Evolutionary conservation across 2,797 vertebrate genomes (phyloP).

Genomic region (Falco cherrug): DNA sequence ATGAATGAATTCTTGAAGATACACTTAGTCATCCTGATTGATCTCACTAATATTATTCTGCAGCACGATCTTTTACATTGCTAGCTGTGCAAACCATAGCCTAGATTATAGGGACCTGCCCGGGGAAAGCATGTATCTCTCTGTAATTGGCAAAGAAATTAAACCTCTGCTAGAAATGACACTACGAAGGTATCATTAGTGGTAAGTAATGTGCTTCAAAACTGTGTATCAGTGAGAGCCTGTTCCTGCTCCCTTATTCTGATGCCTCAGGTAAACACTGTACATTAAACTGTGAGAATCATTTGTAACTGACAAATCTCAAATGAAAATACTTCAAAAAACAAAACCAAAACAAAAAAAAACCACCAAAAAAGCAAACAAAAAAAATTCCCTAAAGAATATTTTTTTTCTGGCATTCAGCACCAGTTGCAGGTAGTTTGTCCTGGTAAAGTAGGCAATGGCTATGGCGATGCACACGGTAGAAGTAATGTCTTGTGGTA

Average conservation of each 20-base stretch:
- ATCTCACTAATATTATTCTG: not conserved
- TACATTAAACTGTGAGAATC: not conserved
- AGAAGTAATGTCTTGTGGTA: rapidly evolving
- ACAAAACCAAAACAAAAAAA: not conserved
- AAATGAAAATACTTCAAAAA: not conserved
- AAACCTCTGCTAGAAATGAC: not conserved
- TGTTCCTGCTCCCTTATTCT: not conserved
- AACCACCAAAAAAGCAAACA: no score
- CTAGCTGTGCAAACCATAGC: not conserved
- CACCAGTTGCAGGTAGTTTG: not conserved
- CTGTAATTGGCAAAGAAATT: not conserved
- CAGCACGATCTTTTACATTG: not conserved
- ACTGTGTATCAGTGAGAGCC: not conserved
- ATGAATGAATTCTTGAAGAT: not conserved
- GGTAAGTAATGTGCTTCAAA: not conserved
- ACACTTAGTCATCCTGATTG: not conserved
- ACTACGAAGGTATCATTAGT: not conserved
- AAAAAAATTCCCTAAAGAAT: no score
- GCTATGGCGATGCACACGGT: no score
- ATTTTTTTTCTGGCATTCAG: not conserved
- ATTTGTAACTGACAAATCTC: not conserved
- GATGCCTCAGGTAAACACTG: not conserved
- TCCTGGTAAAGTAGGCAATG: not conserved
- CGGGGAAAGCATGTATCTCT: not conserved
- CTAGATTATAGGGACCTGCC: not conserved